Conservation (phyloP, 2,797 vertebrate genomes). For the Australoheros facetus region DNA sequence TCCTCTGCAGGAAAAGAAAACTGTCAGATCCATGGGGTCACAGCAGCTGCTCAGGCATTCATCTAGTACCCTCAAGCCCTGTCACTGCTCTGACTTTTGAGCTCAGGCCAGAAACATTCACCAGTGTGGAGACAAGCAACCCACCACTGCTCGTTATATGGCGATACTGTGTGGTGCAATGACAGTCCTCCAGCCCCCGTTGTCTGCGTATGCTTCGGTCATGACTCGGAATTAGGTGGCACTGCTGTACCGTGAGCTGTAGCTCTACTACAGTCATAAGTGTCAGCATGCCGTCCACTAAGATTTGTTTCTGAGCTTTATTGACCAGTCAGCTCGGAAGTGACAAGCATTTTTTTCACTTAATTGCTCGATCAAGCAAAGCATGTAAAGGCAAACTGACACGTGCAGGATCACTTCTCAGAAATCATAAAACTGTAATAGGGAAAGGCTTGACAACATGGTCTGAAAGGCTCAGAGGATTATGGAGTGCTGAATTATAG, state of each 20-base stretch:
- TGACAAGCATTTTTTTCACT: constrained; percentile 44
- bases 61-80: constrained; percentile 59
- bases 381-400: constrained; percentile 54
- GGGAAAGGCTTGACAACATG: constrained; percentile 20
- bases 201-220: constrained; percentile 53
- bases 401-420: constrained; percentile 27
- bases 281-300: constrained; percentile 60
- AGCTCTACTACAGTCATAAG: constrained; percentile 59
- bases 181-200: constrained; percentile 51
- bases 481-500: constrained; percentile 20
- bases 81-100: constrained; percentile 62
- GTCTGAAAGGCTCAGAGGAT: constrained; percentile 11
- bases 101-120: constrained; percentile 55
- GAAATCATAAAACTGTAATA: constrained; percentile 24
- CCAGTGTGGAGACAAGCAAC: constrained; percentile 57
- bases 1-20: constrained; percentile 26
- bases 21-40: constrained; percentile 37
- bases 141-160: constrained; percentile 70
- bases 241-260: constrained; percentile 36
- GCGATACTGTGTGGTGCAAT: constrained; percentile 36
- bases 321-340: constrained; percentile 41
- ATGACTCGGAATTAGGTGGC: constrained; percentile 61
- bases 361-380: constrained; percentile 64
- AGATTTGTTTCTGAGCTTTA: constrained; percentile 40
- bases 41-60: constrained; percentile 67